Evolutionary conservation across 2,113 vertebrate species (phyloP).

Genomic region (Monarcha castaneiventris): DNA sequence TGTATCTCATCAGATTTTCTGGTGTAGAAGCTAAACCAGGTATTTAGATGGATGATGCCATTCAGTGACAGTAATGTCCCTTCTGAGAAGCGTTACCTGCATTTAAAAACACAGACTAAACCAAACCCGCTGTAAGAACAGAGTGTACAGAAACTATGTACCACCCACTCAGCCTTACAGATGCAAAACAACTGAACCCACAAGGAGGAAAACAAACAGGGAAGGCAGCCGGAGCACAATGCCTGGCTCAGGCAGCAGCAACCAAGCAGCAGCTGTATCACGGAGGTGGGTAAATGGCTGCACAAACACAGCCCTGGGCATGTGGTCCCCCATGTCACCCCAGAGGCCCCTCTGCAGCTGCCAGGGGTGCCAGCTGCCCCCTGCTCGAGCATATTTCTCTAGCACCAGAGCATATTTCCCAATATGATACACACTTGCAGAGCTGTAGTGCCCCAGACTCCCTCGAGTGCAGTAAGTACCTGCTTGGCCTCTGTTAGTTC

Average conservation of each 20-base stretch:
- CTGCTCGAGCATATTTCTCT: background rate
- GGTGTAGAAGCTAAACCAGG: background rate
- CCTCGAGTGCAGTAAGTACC: rapidly evolving
- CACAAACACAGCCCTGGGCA: background rate
- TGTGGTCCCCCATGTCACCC: rapidly evolving
- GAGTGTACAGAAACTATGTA: background rate
- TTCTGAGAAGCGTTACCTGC: background rate
- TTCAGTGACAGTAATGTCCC: background rate
- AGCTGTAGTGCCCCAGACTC: background rate
- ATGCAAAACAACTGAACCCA: conserved; percentile 13
- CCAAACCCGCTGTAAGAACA: conserved; percentile 8
- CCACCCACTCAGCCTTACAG: conserved; percentile 16
- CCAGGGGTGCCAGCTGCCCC: background rate
- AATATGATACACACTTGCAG: background rate
- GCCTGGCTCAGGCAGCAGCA: background rate
- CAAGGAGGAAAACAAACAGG: background rate
- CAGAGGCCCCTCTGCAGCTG: background rate
- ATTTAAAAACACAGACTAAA: conserved; percentile 11
- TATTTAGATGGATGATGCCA: conserved; percentile 2
- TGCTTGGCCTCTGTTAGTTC: background rate
- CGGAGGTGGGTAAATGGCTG: background rate
- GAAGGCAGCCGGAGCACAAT: background rate
- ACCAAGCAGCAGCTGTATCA: background rate
- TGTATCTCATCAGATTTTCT: background rate
- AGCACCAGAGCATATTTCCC: background rate